Percentiles rank a stretch among this genome's conserved stretches.
These are phyloP conservation scores for Lithobius niger DNA, from an alignment of 1,140 invertebrate genomes.

Conservation along the genomic window DNA sequence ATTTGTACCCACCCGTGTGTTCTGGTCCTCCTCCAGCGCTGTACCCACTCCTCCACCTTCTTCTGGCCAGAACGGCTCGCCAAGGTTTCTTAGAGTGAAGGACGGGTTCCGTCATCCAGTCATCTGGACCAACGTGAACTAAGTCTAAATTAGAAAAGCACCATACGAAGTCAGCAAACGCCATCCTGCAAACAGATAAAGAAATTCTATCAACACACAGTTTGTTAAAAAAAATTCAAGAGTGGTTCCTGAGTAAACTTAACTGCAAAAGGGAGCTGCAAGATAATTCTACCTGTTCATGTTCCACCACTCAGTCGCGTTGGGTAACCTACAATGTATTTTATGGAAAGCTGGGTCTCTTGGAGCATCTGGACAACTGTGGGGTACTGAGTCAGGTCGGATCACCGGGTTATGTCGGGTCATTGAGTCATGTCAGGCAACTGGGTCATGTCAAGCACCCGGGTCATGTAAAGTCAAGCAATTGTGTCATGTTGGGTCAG, in stretches of 20 bases:
- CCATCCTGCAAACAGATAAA: constrained; percentile 44
- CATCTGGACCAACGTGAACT: constrained; percentile 60
- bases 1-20: constrained; percentile 33
- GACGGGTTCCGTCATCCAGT: constrained; percentile 52
- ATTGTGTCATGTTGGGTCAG: too few relatives aligned
- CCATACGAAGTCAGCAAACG: constrained; percentile 53
- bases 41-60: constrained; percentile 50
- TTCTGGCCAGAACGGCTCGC: constrained; percentile 51
- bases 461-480: too few relatives aligned
- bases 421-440: too few relatives aligned
- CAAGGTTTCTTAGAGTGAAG: constrained; percentile 51
- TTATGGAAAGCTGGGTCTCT: too few relatives aligned
- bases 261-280: constrained; percentile 10
- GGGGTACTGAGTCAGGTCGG: too few relatives aligned
- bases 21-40: constrained; percentile 53
- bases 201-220: neutral
- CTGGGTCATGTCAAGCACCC: too few relatives aligned
- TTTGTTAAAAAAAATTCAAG: neutral
- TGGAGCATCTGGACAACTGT: too few relatives aligned
- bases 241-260: neutral
- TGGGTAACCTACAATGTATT: too few relatives aligned
- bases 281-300: too few relatives aligned
- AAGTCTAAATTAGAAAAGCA: constrained; percentile 57
- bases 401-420: too few relatives aligned
- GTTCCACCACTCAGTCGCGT: too few relatives aligned